phyloP scores from a whole-genome alignment of 2,888 invertebrate species.

The Drosophila mimica region DNA sequence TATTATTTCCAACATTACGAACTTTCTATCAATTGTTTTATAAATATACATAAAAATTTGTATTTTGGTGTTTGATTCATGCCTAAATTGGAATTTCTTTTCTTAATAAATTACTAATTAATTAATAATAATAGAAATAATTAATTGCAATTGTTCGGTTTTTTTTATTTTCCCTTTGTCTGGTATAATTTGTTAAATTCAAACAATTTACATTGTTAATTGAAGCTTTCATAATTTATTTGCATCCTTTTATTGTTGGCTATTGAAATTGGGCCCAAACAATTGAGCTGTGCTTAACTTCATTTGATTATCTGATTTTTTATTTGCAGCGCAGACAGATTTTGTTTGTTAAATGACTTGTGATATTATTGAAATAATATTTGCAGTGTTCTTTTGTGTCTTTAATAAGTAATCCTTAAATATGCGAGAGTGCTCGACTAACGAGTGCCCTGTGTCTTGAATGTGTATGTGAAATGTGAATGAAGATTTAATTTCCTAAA shows the following conservation, averaged over 20 bases:
- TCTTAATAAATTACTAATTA: conserved; percentile 44
- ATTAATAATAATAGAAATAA: conserved; percentile 30
- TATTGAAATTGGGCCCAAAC: conserved; percentile 9
- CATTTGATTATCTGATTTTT: conserved; percentile 52
- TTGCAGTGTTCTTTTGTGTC: conserved; percentile 2
- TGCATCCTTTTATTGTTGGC: conserved; percentile 11
- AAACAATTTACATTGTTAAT: conserved; percentile 27
- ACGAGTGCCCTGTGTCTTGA: conserved; percentile 4
- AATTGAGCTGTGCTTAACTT: conserved; percentile 14
- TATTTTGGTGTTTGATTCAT: conserved; percentile 73
- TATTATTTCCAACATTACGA: conserved; percentile 61
- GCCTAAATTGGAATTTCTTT: conserved; percentile 55
- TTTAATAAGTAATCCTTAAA: conserved; percentile 27
- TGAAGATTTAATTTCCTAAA: not conserved
- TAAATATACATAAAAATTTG: conserved; percentile 44
- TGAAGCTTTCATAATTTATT: conserved; percentile 23
- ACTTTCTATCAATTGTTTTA: conserved; percentile 51
- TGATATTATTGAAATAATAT: conserved; percentile 13
- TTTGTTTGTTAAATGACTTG: conserved; percentile 48
- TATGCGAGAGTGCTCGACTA: too few relatives aligned
- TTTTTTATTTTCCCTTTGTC: not conserved
- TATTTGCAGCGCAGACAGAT: conserved; percentile 54
- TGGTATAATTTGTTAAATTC: conserved; percentile 9
- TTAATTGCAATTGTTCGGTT: conserved; percentile 12
- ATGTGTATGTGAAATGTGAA: not conserved